phyloP scores from a whole-genome alignment of 2,797 vertebrate species.

The Ctenochaetus hawaiiensis region DNA sequence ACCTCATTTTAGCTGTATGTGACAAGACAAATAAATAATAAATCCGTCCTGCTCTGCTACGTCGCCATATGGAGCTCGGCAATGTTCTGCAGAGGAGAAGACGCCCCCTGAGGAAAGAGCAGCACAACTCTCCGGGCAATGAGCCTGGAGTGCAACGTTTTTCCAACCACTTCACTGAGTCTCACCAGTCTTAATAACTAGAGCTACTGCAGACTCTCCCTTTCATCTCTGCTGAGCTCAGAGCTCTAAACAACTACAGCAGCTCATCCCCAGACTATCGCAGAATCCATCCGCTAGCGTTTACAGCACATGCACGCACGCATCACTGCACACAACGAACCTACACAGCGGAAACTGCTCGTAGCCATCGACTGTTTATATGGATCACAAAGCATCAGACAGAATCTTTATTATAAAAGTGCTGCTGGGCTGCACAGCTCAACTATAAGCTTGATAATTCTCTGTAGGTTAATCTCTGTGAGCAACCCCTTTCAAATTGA shows the following conservation, averaged over 20 bases:
- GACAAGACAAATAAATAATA: conserved; percentile 30
- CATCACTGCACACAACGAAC: conserved; percentile 15
- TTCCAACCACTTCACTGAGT: conserved; percentile 51
- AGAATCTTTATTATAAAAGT: too few relatives aligned
- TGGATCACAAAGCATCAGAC: too few relatives aligned
- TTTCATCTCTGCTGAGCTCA: conserved; percentile 31
- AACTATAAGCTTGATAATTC: too few relatives aligned
- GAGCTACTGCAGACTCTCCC: conserved; percentile 25
- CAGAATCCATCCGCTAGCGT: conserved; percentile 16
- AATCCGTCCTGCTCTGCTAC: conserved; percentile 38
- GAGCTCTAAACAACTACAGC: conserved; percentile 2
- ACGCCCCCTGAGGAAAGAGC: conserved; percentile 54
- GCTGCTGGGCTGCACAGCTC: too few relatives aligned
- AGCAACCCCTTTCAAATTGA: too few relatives aligned
- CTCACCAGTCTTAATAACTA: conserved; percentile 34
- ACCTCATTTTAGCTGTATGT: conserved; percentile 45
- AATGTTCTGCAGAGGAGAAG: conserved; percentile 27
- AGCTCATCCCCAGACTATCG: conserved; percentile 1
- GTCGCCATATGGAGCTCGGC: conserved; percentile 53
- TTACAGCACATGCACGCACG: conserved; percentile 5
- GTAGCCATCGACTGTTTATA: too few relatives aligned
- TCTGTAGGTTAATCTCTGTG: too few relatives aligned
- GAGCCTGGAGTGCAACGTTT: conserved; percentile 51
- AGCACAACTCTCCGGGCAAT: conserved; percentile 40
- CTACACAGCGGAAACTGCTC: too few relatives aligned